Evolutionary conservation across 2,113 vertebrate genomes (phyloP).

Genomic region (Triplophysa tibetana): DNA sequence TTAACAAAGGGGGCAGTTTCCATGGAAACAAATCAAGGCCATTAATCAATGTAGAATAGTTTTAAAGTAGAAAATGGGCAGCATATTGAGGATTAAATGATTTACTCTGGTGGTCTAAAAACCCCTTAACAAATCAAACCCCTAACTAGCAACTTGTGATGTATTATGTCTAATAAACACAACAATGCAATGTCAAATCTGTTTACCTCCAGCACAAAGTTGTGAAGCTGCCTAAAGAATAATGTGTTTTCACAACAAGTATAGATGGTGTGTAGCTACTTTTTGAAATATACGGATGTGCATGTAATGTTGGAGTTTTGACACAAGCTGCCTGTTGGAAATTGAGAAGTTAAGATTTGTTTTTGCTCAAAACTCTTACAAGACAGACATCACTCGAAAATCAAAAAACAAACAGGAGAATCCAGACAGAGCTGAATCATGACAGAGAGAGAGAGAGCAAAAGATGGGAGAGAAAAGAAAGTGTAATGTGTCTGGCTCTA

Average conservation of each 20-base stretch:
- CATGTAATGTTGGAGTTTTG: neutral
- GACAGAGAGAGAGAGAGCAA: neutral
- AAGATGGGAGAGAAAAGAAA: neutral
- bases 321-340: neutral
- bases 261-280: neutral
- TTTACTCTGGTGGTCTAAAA: neutral
- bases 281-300: neutral
- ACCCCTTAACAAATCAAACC: neutral
- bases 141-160: neutral
- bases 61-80: conserved; percentile 4
- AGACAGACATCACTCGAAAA: no score
- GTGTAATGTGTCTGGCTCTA: neutral
- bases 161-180: neutral
- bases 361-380: no score
- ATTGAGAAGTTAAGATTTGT: no score
- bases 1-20: conserved; percentile 58
- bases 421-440: neutral
- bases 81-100: neutral
- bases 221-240: no score
- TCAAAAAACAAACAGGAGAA: no score
- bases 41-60: conserved; percentile 19
- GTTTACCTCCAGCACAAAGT: neutral
- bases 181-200: neutral
- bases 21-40: conserved; percentile 70
- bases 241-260: neutral